phyloP scores from a whole-genome alignment of 2,113 vertebrate genomes.

The Geococcyx californianus region DNA sequence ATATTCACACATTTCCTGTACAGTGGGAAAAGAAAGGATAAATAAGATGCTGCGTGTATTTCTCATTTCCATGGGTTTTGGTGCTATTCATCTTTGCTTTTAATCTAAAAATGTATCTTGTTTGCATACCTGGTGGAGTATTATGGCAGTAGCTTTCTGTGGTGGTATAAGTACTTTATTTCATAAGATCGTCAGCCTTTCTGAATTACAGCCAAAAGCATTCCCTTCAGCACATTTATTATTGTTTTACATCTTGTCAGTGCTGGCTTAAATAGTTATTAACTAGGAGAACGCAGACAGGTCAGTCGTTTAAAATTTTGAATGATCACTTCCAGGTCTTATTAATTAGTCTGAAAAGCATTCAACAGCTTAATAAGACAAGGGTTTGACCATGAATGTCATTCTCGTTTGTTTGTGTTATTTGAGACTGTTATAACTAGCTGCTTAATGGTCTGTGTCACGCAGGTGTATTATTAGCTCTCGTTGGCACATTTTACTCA shows the following conservation, averaged over 20 bases:
- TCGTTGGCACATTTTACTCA: slow-evolving; percentile 49
- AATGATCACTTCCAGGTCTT: slow-evolving; percentile 17
- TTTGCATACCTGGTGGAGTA: neutral
- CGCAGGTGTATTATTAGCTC: slow-evolving; percentile 62
- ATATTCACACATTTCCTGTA: neutral
- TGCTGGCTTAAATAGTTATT: neutral
- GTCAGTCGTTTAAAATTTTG: slow-evolving; percentile 21
- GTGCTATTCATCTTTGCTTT: neutral
- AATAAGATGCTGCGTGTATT: neutral
- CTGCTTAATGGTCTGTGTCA: slow-evolving; percentile 65
- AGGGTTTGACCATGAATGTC: slow-evolving; percentile 37
- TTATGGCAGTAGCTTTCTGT: neutral
- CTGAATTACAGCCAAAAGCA: neutral
- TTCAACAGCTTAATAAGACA: slow-evolving; percentile 55
- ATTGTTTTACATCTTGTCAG: neutral
- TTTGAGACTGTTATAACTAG: neutral
- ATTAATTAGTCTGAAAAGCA: slow-evolving; percentile 55
- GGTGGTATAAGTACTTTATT: neutral
- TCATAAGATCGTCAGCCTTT: neutral
- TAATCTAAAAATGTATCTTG: neutral
- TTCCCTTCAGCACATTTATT: neutral
- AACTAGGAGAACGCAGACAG: neutral
- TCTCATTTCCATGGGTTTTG: neutral
- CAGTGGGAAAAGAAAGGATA: neutral
- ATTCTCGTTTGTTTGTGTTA: slow-evolving; percentile 54